Base-by-base conservation (phyloP, 2,888 invertebrate species). In the Rhingia rostrata region DNA sequence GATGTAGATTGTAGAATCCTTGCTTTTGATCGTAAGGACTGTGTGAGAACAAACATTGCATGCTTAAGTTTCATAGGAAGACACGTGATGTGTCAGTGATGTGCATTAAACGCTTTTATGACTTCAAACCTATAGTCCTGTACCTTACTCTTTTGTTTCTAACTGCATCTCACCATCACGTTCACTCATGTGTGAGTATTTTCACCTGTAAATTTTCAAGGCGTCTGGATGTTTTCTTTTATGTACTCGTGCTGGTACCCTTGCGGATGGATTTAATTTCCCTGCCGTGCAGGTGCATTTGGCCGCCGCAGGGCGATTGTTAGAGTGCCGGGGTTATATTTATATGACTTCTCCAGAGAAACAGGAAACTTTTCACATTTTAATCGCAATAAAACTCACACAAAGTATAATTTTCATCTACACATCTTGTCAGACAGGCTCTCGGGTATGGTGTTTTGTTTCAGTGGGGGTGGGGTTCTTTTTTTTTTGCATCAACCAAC, bases 361-460 rank as follows among this genome's bases (percentile, higher is more conserved):
- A 51, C 37, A 54, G 37, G 45, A 81, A 81, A 81, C 80, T 81
- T 81, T 81, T 81, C 75, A 81, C 74, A 81, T 75, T 81, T 81
- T 81, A 81, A 81, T 81, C 80, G 80, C 69, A 81, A 81, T 81
- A 78, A 81, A 81, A 75, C 64, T 81, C 75, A 70, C 64, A 74
- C 43, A 70, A 64, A 47, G 64, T 75, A 70, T 53, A 61, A 58
- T 63, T 75, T 22, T 22, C 22, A 22, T 22, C 22, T 22, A 22
- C 22, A 70, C 53, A 70, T 64, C 70, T 63, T 70, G 69, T 70
- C 81, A 77, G 75, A 81, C 75, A 81, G 81, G 60, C 43, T 63
- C 43, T 37, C 35, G 41, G 72, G 61, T 54, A 22, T 2, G 61
- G 45, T 14, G 56, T 47, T 56, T 63, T 54, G 58, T 45, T 67